Base-by-base conservation (phyloP, 2,888 invertebrate species). In the Diaperis boleti region DNA sequence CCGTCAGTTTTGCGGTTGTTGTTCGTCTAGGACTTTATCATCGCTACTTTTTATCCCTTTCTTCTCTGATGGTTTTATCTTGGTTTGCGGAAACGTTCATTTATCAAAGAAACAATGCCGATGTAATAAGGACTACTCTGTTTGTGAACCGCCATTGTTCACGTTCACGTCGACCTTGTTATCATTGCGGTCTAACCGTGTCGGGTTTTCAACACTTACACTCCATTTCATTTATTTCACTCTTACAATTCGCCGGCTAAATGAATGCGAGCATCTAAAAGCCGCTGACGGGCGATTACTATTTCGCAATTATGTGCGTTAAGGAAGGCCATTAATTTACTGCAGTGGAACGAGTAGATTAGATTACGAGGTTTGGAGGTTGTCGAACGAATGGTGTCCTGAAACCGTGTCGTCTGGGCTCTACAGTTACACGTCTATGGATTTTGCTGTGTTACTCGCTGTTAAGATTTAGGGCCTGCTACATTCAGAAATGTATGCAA, bases 61-160 rank as follows among this genome's bases (percentile, higher is more conserved):
- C 73, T 74, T 72, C 74, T 75, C 76, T 76, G 77, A 76, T 71
- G 76, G 76, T 76, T 78, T 78, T 78, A 78, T 79, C 78, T 77
- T 69, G 73, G 75, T 72, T 69, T 70, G 70, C 64, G 74, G 72
- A 73, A 75, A 76, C 75, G 73, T 76, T 78, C 78, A 79, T 79
- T 79, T 78, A 78, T 79, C 78, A 79, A 77, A 78, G 78, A 79
- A 78, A 79, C 79, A 79, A 79, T 78, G 76, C 75, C 68, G 74
- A 70, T 74, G 73, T 76, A 77, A 77, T 77, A 76, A 74, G 74
- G 74, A 75, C 72, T 72, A 73, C 72, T 72, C 73, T 74, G 74
- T 76, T 76, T 74, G 73, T 69, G 72, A 68, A 69, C 64, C 67
- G 64, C 71, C 70, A 73, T 76, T 77, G 76, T 76, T 74, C 72